Conservation (phyloP, 2,797 vertebrate genomes). For the Fringilla coelebs region DNA sequence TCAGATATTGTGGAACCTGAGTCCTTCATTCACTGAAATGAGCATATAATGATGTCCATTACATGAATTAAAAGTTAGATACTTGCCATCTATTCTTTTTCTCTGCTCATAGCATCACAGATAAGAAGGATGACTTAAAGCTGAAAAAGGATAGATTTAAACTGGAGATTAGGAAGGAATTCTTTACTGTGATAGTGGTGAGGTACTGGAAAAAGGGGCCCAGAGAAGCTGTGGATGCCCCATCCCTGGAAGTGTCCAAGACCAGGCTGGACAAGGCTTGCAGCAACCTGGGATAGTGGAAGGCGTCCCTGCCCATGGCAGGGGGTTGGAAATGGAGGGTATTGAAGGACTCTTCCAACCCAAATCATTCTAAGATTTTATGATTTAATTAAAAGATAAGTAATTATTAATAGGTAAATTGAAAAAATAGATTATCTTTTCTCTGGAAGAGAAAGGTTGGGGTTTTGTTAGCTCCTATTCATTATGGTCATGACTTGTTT, state of each 20-base stretch:
- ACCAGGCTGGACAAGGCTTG: fast-evolving
- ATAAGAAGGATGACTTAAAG: background rate
- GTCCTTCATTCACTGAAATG: background rate
- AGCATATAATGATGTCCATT: background rate
- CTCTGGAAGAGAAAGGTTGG: background rate
- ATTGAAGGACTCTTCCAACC: background rate
- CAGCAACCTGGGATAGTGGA: background rate
- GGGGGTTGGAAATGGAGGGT: fast-evolving
- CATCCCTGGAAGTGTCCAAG: background rate
- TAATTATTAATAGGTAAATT: background rate
- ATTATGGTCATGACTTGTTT: background rate
- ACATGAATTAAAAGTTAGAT: background rate
- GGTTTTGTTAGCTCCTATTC: background rate
- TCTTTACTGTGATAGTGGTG: background rate
- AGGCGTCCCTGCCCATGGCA: background rate
- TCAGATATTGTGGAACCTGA: background rate
- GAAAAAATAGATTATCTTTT: background rate
- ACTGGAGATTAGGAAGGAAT: background rate
- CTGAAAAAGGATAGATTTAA: background rate
- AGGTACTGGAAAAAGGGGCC: fast-evolving
- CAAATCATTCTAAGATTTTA: background rate
- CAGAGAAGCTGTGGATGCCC: background rate
- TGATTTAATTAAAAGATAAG: background rate
- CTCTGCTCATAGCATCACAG: background rate
- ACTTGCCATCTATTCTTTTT: background rate